Conservation (phyloP, 1,140 invertebrate genomes). For the Drosophila bocki region DNA sequence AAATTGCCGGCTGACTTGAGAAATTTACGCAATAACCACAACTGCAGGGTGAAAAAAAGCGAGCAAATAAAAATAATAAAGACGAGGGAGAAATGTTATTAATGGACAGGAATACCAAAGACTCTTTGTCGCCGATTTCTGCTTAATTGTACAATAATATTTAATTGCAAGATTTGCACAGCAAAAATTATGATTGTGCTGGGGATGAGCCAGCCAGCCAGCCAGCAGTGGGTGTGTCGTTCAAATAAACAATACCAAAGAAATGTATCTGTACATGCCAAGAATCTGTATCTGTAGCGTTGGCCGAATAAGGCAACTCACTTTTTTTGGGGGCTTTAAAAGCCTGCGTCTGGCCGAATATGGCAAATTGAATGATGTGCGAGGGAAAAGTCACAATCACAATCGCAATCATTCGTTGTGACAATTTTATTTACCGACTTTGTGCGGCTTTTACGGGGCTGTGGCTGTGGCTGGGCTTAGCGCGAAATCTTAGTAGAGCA, state of each 20-base stretch:
- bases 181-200: constrained; percentile 63
- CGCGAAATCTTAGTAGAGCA: constrained; percentile 34
- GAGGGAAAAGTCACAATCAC: constrained; percentile 33
- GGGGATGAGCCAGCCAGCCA: constrained; percentile 48
- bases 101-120: constrained; percentile 33
- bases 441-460: constrained; percentile 18
- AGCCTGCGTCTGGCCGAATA: constrained; percentile 55
- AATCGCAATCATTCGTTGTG: constrained; percentile 15
- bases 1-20: constrained; percentile 57
- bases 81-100: constrained; percentile 42
- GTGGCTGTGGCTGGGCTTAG: not conserved
- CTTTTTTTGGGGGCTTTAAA: constrained; percentile 45
- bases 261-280: constrained; percentile 6
- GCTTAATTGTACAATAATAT: constrained; percentile 80
- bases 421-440: constrained; percentile 46
- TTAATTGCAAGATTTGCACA: constrained; percentile 70
- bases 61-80: constrained; percentile 11
- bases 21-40: constrained; percentile 53
- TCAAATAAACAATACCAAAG: constrained; percentile 54
- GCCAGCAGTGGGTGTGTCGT: constrained; percentile 60
- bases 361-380: constrained; percentile 56
- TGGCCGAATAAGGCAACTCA: constrained; percentile 46
- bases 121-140: constrained; percentile 67
- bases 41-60: not conserved
- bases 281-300: constrained; percentile 16